Evolutionary conservation across 2,888 invertebrate genomes (phyloP), one percentile per base, ranked within the genome.

Genomic region (Caenorhabditis doughertyi): DNA sequence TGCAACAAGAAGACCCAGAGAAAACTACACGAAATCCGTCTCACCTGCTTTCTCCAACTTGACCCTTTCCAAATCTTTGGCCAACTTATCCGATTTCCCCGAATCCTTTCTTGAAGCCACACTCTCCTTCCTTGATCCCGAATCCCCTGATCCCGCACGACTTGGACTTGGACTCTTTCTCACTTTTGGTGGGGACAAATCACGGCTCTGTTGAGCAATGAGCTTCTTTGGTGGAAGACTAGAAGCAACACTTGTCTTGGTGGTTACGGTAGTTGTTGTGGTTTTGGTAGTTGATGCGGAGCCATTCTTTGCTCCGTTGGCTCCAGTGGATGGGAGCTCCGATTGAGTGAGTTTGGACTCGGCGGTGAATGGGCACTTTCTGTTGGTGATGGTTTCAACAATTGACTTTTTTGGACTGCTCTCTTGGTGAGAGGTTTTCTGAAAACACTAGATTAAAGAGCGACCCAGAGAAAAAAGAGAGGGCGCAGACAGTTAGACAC

Each of bases 61-160:
- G 16, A 76, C 67, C 7, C 53, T 53, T 21, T 67, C 67, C 58
- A 76, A 29, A 11, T 76, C 76, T 39, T 68, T 76, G 13, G 42
- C 49, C 60, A 76, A n/a, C 25, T 76, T 76, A 2, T 65, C 65
- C 42, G 76, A 42, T 21, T 53, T 74, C 2, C 44, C 18, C 11
- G 65, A 65, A 29, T 56, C 58, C 35, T 74, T 70, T 9, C 70
- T 39, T 3, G 55, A 39, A n/a, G 64, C 44, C 21, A 39, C 25
- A 21, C 35, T 32, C 7, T 25, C 49, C 35, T 71, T 76, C 9
- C 74, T 18, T 0, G 39, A 39, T 8, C 62, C 72, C 18, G 74
- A 76, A 27, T 74, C 74, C 0, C 74, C 74, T 2, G 74, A 67
- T 16, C 67, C 74, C 8, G 56, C 58, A 51, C 76, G 76, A 60